Conservation (phyloP, 2,888 invertebrate species). For the Xestia c-nigrum region DNA sequence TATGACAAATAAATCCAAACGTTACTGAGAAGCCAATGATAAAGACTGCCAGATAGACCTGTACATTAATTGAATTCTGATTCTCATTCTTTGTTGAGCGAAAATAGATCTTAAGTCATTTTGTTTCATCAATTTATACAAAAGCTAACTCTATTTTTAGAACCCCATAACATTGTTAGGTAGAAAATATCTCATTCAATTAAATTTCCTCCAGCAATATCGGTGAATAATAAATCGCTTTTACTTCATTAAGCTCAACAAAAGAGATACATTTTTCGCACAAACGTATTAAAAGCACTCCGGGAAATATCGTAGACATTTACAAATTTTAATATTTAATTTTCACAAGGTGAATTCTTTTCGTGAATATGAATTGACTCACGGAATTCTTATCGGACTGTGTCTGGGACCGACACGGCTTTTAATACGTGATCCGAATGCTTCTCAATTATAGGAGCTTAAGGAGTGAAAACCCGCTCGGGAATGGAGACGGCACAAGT, state of each 20-base stretch:
- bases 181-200: slow-evolving; percentile 28
- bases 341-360: slow-evolving; percentile 73
- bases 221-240: slow-evolving; percentile 57
- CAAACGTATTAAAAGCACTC: slow-evolving; percentile 58
- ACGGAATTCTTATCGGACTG: slow-evolving; percentile 82
- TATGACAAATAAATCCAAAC: background rate
- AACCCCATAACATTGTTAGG: background rate
- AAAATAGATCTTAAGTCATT: background rate
- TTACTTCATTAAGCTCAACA: slow-evolving; percentile 60
- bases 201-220: slow-evolving; percentile 30
- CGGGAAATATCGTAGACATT: slow-evolving; percentile 61
- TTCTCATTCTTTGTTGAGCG: background rate
- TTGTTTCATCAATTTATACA: background rate
- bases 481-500: slow-evolving; percentile 53
- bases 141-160: slow-evolving; percentile 3
- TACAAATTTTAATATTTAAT: slow-evolving; percentile 72
- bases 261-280: slow-evolving; percentile 63
- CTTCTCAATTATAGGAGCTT: slow-evolving; percentile 79
- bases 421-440: slow-evolving; percentile 87
- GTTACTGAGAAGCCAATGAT: background rate
- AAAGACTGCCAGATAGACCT: background rate
- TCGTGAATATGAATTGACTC: slow-evolving; percentile 81
- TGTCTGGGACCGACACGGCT: slow-evolving; percentile 83
- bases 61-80: background rate
- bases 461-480: slow-evolving; percentile 72